phyloP scores from a whole-genome alignment of 1,140 invertebrate genomes.

The Scaptodrosophila lebanonensis region DNA sequence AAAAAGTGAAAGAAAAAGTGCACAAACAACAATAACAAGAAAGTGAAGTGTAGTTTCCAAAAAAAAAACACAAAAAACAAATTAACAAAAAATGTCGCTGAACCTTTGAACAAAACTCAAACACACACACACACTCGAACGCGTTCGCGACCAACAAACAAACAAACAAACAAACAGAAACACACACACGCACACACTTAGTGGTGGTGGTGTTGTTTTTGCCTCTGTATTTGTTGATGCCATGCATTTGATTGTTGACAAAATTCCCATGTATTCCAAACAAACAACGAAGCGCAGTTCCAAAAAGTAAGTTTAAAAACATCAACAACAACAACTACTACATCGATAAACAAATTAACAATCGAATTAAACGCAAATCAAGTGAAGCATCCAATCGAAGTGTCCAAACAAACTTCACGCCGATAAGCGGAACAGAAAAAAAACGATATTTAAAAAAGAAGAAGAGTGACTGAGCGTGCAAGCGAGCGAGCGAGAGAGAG shows the following conservation, averaged over 20 bases:
- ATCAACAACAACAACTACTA: constrained; percentile 6
- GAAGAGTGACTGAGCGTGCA: not conserved
- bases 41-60: too few species aligned
- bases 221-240: constrained; percentile 71
- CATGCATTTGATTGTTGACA: constrained; percentile 77
- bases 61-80: constrained; percentile 27
- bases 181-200: constrained; percentile 32
- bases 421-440: constrained; percentile 1
- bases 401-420: not conserved
- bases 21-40: constrained; percentile 29
- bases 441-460: constrained; percentile 13
- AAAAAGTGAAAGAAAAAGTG: constrained; percentile 47
- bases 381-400: not conserved
- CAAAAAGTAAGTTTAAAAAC: constrained; percentile 73
- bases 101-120: constrained; percentile 27
- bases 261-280: constrained; percentile 78
- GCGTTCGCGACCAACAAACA: constrained; percentile 1
- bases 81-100: constrained; percentile 42
- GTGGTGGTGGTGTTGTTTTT: constrained; percentile 45
- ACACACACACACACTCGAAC: constrained; percentile 4
- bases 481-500: constrained; percentile 3
- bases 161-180: constrained; percentile 16
- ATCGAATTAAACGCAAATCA: not conserved
- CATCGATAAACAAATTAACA: constrained; percentile 8
- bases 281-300: constrained; percentile 77